These are phyloP conservation scores for Intellagama lesueurii DNA, from an alignment of 2,797 vertebrate species.

Conservation along the genomic window DNA sequence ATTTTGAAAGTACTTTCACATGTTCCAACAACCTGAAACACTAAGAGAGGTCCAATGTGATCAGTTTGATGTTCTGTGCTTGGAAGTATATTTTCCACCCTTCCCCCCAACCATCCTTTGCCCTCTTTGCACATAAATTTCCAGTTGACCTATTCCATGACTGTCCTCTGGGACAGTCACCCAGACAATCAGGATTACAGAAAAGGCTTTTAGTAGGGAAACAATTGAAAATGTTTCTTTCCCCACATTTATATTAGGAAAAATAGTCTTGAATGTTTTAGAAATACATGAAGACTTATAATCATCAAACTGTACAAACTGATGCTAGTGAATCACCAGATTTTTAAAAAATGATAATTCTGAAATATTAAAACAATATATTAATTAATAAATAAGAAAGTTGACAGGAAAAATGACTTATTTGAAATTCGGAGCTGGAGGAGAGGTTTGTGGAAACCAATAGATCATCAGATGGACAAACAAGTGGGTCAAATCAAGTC, in stretches of 20 bases:
- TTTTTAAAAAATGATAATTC: background rate
- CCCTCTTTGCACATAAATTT: slow-evolving; percentile 63
- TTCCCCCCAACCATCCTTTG: slow-evolving; percentile 44
- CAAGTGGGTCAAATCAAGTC: too few relatives aligned
- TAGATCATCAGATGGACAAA: too few relatives aligned
- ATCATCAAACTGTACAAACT: background rate
- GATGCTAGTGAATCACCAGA: background rate
- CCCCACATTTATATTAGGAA: slow-evolving; percentile 25
- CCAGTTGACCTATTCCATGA: slow-evolving; percentile 68
- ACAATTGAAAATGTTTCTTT: slow-evolving; percentile 44
- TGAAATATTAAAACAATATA: background rate
- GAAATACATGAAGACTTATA: background rate
- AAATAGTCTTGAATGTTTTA: background rate
- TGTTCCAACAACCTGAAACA: background rate
- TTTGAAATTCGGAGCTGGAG: too few relatives aligned
- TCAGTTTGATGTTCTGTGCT: background rate
- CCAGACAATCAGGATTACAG: slow-evolving; percentile 41
- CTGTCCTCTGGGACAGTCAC: slow-evolving; percentile 63
- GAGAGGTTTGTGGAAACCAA: too few relatives aligned
- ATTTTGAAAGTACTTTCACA: slow-evolving; percentile 9
- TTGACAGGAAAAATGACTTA: too few relatives aligned
- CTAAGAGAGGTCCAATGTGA: accelerated
- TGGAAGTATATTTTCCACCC: slow-evolving; percentile 15
- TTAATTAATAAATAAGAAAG: background rate
- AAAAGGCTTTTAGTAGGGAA: slow-evolving; percentile 39